These are phyloP conservation scores for Chionoecetes opilio DNA, from an alignment of 1,140 invertebrate genomes.

Conservation along the genomic window DNA sequence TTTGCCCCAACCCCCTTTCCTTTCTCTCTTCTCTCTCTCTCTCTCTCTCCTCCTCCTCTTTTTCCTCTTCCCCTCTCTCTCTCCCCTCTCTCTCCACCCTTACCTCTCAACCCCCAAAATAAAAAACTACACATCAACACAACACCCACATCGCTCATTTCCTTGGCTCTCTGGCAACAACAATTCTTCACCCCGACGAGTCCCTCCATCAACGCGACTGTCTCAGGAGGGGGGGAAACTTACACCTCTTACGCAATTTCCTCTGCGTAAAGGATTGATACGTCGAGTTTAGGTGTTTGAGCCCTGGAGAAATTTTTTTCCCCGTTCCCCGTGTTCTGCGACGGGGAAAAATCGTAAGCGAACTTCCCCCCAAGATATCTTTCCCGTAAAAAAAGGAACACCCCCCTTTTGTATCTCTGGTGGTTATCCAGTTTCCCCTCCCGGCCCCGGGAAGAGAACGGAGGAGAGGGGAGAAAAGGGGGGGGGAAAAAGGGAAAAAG, in stretches of 20 bases:
- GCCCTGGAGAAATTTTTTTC: not conserved
- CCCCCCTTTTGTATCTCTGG: not conserved
- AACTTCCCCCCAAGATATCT: not conserved
- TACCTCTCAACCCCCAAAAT: not conserved
- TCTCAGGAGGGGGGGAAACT: not conserved
- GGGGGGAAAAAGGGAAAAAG: not conserved
- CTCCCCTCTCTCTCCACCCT: not conserved
- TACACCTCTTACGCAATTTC: not conserved
- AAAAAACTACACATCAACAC: no score
- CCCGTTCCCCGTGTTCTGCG: not conserved
- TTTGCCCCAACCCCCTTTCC: no score
- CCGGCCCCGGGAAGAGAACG: not conserved
- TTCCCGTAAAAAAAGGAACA: not conserved
- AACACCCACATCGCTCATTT: no score
- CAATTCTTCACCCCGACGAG: not conserved
- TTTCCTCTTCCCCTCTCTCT: not conserved
- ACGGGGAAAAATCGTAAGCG: not conserved
- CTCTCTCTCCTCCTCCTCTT: not conserved
- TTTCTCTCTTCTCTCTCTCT: no score
- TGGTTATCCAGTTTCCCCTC: not conserved
- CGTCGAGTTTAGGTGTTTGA: not conserved
- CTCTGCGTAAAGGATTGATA: not conserved
- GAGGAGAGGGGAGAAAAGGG: not conserved
- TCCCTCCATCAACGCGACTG: not conserved
- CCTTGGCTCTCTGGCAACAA: not conserved